Percentiles rank a stretch among this genome's conserved stretches.
These are phyloP conservation scores for Zosterops lateralis DNA, from an alignment of 2,113 vertebrate genomes.

Conservation along the genomic window DNA sequence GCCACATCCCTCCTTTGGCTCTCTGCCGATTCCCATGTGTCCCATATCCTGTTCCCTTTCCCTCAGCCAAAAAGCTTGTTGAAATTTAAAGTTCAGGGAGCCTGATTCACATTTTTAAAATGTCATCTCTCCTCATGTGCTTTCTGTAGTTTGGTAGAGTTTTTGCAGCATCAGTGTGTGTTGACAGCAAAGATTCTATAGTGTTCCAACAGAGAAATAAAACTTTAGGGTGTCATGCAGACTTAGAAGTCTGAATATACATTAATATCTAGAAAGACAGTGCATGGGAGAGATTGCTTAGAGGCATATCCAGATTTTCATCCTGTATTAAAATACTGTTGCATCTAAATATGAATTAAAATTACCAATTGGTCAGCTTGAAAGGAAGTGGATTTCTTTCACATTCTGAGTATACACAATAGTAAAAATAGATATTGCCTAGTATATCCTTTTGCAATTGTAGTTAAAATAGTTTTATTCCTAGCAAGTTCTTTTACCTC, in stretches of 20 bases:
- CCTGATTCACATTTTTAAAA: neutral
- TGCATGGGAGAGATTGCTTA: neutral
- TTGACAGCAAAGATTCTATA: neutral
- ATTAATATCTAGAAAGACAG: neutral
- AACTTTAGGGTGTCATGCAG: neutral
- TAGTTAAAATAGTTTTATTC: neutral
- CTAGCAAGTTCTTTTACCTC: neutral
- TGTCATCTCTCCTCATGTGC: neutral
- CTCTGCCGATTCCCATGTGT: neutral
- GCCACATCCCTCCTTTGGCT: neutral
- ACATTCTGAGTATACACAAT: neutral
- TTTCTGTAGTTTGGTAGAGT: neutral
- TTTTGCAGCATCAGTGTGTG: neutral
- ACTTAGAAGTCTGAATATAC: neutral
- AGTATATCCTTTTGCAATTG: neutral
- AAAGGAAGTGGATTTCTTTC: neutral
- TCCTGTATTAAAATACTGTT: neutral
- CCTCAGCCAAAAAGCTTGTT: neutral
- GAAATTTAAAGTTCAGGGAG: neutral
- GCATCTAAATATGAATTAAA: neutral
- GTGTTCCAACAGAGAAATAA: neutral
- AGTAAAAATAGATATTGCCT: neutral
- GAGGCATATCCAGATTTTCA: neutral
- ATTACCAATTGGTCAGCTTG: neutral
- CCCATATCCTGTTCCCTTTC: neutral